phyloP scores from a whole-genome alignment of 2,888 invertebrate genomes.

The Callosobruchus maculatus region DNA sequence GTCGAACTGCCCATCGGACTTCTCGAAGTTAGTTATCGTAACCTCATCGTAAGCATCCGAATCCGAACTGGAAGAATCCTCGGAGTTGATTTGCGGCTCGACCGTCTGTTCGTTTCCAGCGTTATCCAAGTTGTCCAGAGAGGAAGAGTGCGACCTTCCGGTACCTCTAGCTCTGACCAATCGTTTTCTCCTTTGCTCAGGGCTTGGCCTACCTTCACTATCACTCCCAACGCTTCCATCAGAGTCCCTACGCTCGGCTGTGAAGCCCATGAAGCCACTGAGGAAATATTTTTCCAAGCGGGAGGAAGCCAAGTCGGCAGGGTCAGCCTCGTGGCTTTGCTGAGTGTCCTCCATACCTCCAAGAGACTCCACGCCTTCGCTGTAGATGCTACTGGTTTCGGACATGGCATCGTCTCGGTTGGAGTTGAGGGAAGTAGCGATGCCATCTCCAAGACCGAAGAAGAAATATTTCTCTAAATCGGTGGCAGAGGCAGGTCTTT shows the following conservation, averaged over 20 bases:
- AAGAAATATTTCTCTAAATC: conserved; percentile 90
- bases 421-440: conserved; percentile 52
- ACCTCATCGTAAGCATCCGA: conserved; percentile 66
- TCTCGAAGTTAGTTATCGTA: conserved; percentile 58
- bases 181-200: conserved; percentile 78
- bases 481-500: conserved; percentile 71
- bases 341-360: conserved; percentile 54
- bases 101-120: conserved; percentile 40
- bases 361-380: conserved; percentile 75
- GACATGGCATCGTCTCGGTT: conserved; percentile 64
- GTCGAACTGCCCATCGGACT: conserved; percentile 73
- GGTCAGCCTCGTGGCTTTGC: conserved; percentile 44
- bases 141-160: conserved; percentile 77
- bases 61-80: conserved; percentile 61
- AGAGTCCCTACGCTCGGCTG: conserved; percentile 70
- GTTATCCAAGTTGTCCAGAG: conserved; percentile 69
- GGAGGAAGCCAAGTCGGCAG: conserved; percentile 76
- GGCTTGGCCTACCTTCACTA: conserved; percentile 84
- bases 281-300: conserved; percentile 87
- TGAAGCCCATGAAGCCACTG: conserved; percentile 80
- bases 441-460: conserved; percentile 72
- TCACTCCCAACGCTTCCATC: conserved; percentile 89
- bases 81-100: conserved; percentile 57
- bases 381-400: conserved; percentile 82
- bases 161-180: conserved; percentile 79